Evolutionary conservation across 2,113 vertebrate species (phyloP), one percentile per base, ranked within the genome.

Genomic region (Neopipo cinnamomea): DNA sequence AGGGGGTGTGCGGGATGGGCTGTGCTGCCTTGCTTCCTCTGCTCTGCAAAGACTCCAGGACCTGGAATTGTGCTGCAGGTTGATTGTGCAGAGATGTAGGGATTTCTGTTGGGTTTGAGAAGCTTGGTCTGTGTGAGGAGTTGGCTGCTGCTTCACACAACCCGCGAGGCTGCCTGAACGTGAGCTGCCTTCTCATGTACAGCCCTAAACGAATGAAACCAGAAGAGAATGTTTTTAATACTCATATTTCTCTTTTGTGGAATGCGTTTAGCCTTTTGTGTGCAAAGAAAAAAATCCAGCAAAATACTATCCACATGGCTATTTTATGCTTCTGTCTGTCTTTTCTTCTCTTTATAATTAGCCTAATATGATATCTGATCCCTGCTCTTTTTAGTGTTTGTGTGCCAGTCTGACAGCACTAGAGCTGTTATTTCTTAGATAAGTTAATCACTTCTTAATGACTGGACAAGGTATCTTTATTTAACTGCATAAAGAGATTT

Each of bases 381-480:
- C 75, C 93, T 95, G 90, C 79, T 95, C 82, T 96, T 97, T 90
- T 92, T 68, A 96, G 95, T 44, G 75, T 91, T 96, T 44, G 85
- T 88, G 72, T 71, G 79, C 79, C 67, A 7, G 72, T 70, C 78
- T 88, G 95, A 94, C 95, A 96, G 85, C 88, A 5, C 72, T 79
- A 74, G 76, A 75, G 41, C 93, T 96, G 92, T 95, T 88, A 93
- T 91, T 88, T 86, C 93, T 95, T 92, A 88, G 90, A 87, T 92
- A 93, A 97, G 88, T 88, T 92, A 97, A 96, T 96, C 80, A 90
- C 79, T 79, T 88, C 93, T 89, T 96, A 96, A 97, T 96, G 91
- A 96, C 92, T 89, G 93, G 76, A 96, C 86, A 89, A 95, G 96
- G 96, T 92, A 78, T 84, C 92, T 84, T 94, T 95, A 90, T 94